These are phyloP conservation scores for Nycteola revayana DNA, from an alignment of 2,888 invertebrate genomes.

Conservation along the genomic window DNA sequence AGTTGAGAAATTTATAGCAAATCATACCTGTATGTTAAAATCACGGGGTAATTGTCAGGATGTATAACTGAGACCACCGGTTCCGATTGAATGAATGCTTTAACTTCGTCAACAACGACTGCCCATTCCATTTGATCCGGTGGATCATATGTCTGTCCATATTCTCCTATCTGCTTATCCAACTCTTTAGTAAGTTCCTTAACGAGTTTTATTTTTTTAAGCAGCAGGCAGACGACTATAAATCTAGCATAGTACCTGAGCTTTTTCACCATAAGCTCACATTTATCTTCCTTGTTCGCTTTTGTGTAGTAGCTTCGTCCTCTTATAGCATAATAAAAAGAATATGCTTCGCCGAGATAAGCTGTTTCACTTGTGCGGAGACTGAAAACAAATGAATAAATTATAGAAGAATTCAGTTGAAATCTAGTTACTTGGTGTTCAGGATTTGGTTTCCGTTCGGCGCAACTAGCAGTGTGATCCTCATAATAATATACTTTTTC, in stretches of 20 bases:
- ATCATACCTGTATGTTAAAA: conserved; percentile 91
- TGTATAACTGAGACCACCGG: conserved; percentile 94
- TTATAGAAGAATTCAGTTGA: no score
- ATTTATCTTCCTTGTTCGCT: conserved; percentile 95
- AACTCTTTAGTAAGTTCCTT: conserved; percentile 95
- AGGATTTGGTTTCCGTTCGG: no score
- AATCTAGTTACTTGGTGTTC: no score
- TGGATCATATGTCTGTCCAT: conserved; percentile 97
- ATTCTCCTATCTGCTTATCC: conserved; percentile 96
- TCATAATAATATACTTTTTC: no score
- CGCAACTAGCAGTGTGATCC: no score
- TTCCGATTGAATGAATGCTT: conserved; percentile 96
- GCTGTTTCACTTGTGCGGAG: conserved; percentile 97
- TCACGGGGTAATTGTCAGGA: conserved; percentile 92
- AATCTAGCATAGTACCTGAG: conserved; percentile 96
- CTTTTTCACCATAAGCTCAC: conserved; percentile 98
- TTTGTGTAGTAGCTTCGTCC: conserved; percentile 96
- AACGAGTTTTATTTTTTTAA: conserved; percentile 96
- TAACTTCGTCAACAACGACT: conserved; percentile 95
- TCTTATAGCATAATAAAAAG: conserved; percentile 97
- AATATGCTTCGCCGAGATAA: conserved; percentile 97
- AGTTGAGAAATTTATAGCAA: neutral
- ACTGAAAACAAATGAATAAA: no score
- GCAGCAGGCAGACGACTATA: conserved; percentile 96
- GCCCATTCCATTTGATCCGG: conserved; percentile 98